A percentile compares a stretch with the other conserved stretches of the same genome.
phyloP scores from a whole-genome alignment of 2,113 vertebrate genomes.

The Pollachius pollachius region DNA sequence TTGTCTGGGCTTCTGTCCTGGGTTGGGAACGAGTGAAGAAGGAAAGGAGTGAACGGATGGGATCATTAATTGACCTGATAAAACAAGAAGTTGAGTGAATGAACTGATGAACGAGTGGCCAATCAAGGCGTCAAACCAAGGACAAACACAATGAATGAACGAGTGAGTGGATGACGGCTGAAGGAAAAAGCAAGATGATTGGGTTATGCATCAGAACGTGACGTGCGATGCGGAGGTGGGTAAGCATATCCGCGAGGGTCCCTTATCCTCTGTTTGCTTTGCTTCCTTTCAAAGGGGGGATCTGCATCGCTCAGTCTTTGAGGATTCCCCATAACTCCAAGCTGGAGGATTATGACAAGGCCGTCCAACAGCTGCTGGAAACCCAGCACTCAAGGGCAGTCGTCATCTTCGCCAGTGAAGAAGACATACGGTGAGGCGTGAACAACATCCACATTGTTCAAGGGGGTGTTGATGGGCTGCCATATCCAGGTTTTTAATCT shows the following conservation, averaged over 20 bases:
- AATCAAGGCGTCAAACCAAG: too few species aligned
- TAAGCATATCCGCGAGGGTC: slow-evolving; percentile 33
- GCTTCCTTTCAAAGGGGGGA: slow-evolving; percentile 76
- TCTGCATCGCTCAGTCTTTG: slow-evolving; percentile 94
- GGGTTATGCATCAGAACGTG: neutral
- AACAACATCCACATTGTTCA: slow-evolving; percentile 29
- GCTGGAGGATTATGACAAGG: slow-evolving; percentile 86
- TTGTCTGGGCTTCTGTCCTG: too few species aligned
- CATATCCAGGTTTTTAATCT: slow-evolving; percentile 54
- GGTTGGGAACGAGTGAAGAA: too few species aligned
- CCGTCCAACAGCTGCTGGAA: slow-evolving; percentile 88
- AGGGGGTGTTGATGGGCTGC: slow-evolving; percentile 26
- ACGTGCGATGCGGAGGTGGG: slow-evolving; percentile 15
- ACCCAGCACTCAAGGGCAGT: slow-evolving; percentile 85
- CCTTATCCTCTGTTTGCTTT: slow-evolving; percentile 44
- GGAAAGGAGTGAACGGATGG: too few species aligned
- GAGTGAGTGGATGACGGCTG: neutral
- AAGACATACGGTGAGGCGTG: slow-evolving; percentile 85
- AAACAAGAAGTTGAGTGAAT: too few species aligned
- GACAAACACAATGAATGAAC: neutral
- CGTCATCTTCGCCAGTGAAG: slow-evolving; percentile 89
- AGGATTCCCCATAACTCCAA: slow-evolving; percentile 89
- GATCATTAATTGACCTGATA: too few species aligned
- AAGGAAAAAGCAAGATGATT: too few species aligned
- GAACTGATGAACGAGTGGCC: too few species aligned